A percentile compares a stretch with the other conserved stretches of the same genome.
Conservation (phyloP, 2,888 invertebrate species). For the Euzophera pinguis region DNA sequence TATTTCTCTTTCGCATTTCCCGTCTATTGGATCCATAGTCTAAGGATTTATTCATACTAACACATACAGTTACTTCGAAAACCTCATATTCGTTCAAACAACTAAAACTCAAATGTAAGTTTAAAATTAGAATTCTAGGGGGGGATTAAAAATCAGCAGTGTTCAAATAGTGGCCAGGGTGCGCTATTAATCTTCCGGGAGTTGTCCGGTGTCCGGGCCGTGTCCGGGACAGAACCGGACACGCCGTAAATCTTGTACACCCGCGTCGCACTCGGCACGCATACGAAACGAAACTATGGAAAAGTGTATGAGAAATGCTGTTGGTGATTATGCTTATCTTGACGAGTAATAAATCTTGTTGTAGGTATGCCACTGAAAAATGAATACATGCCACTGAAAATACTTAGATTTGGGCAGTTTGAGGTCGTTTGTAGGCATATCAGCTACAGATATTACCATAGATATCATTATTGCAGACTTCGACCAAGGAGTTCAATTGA, state of each 20-base stretch:
- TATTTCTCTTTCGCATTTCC: too few relatives aligned
- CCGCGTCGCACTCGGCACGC: conserved; percentile 53
- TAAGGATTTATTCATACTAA: too few relatives aligned
- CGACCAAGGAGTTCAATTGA: too few relatives aligned
- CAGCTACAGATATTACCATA: too few relatives aligned
- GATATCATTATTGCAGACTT: too few relatives aligned
- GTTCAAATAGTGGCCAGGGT: conserved; percentile 45
- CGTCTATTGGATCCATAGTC: too few relatives aligned
- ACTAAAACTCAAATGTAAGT: conserved; percentile 19
- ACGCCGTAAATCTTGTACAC: conserved; percentile 57
- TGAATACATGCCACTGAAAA: too few relatives aligned
- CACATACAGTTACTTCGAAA: too few relatives aligned
- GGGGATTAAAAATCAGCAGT: conserved; percentile 59
- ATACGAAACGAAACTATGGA: conserved; percentile 55
- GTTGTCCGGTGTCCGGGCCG: conserved; percentile 44
- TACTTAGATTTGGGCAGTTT: too few relatives aligned
- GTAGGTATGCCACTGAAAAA: background rate
- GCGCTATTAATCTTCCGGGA: conserved; percentile 63
- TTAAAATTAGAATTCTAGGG: conserved; percentile 38
- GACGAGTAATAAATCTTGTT: background rate
- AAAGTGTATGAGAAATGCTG: conserved; percentile 39
- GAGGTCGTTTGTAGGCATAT: too few relatives aligned
- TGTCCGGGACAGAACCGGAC: conserved; percentile 31
- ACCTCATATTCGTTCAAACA: too few relatives aligned
- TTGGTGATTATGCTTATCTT: background rate